Base-by-base conservation (phyloP, 1,140 invertebrate species). In the Neodiprion virginianus region DNA sequence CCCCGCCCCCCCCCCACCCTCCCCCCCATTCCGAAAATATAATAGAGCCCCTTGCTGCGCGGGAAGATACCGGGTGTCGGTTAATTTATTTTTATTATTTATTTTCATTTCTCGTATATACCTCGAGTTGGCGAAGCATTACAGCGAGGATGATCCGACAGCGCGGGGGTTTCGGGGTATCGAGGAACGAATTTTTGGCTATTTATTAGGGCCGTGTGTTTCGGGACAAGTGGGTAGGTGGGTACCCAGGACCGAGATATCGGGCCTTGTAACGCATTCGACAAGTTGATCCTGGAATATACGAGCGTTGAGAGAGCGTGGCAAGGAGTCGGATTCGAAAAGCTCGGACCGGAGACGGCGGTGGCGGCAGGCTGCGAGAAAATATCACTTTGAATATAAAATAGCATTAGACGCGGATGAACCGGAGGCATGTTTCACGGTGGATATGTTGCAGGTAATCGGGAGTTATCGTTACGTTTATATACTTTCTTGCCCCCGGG, bases 211-310 rank as follows among this genome's bases (percentile, higher is more conserved):
- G 28, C 28, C 28, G 28, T 40, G 28, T 40, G 28, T 40, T 40
- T 68, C 2, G 17, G 21, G 49, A 72, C 53, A 61, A 72, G 28
- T 61, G 21, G 71, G 28, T 28, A 61, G 49, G 65, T 21, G 47
- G 53, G 47, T 71, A 48, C 28, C 7, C 14, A 21, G n/a, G 17
- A 72, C 21, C 48, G 65, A 48, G 69, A 72, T 68, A 74, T 76
- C 53, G 74, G 69, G 69, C 5, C 72, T 71, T 71, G 72, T 71
- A 74, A 72, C 65, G 48, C 28, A 73, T 72, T 73, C 76, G 73
- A 77, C 76, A 72, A 72, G 72, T 77, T 77, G 71, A 77, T 77
- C 73, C 71, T 69, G 47, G 17, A 75, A 77, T 77, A 74, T 75
- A 77, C 70, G 71, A 50, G 53, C 71, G 67, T 69, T 71, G 70